Conservation (phyloP, 2,888 invertebrate species). For the Tortricodes alternella region DNA sequence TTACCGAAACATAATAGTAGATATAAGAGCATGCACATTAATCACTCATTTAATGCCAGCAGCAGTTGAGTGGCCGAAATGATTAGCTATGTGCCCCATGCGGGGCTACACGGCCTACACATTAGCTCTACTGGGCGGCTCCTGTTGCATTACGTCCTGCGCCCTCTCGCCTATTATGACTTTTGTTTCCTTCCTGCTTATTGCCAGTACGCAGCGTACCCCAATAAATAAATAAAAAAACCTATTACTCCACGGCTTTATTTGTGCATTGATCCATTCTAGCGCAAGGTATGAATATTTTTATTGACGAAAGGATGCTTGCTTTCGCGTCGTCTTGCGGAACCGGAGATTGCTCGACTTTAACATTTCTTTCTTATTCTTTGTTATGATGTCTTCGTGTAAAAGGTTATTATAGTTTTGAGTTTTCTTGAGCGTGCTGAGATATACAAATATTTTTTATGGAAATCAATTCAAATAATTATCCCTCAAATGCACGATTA, state of each 20-base stretch:
- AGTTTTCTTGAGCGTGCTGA: no score
- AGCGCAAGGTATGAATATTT: background rate
- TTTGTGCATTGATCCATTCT: no score
- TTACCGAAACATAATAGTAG: background rate
- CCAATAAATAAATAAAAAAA: slow-evolving; percentile 17
- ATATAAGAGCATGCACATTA: slow-evolving; percentile 33
- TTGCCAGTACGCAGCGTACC: background rate
- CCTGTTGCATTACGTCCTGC: slow-evolving; percentile 53
- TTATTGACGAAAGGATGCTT: slow-evolving; percentile 8
- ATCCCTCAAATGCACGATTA: no score
- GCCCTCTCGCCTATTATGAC: slow-evolving; percentile 35
- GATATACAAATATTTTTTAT: no score
- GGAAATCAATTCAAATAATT: no score
- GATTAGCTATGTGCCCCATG: slow-evolving; percentile 64
- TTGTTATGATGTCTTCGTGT: no score
- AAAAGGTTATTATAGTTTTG: no score
- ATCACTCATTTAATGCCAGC: slow-evolving; percentile 60
- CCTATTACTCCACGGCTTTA: background rate
- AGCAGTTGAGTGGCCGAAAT: slow-evolving; percentile 69
- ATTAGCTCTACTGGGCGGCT: slow-evolving; percentile 61
- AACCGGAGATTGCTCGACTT: slow-evolving; percentile 17
- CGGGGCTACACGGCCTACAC: slow-evolving; percentile 64
- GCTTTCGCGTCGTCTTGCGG: background rate
- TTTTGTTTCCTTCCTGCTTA: slow-evolving; percentile 38
- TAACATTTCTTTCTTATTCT: background rate